Conservation (phyloP, 2,797 vertebrate genomes). For the Karalla daura region DNA sequence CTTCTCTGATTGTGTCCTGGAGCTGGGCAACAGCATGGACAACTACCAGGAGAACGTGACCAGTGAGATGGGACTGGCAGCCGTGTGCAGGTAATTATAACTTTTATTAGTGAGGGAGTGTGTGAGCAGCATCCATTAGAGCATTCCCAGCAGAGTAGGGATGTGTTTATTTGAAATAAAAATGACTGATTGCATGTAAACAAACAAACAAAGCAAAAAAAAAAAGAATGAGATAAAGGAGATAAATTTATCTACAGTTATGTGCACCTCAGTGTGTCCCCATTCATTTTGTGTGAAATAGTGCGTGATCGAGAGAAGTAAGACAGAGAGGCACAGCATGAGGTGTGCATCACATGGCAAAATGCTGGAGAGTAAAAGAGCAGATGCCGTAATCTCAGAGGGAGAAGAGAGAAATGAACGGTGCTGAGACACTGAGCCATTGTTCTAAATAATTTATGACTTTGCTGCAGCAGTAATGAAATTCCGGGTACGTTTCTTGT, state of each 20-base stretch:
- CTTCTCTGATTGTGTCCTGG: slow-evolving; percentile 84
- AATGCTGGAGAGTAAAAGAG: slow-evolving; percentile 51
- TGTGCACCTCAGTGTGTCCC: slow-evolving; percentile 7
- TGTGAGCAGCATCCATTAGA: not conserved
- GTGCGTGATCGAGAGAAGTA: slow-evolving; percentile 12
- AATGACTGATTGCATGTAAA: not conserved
- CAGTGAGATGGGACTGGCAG: slow-evolving; percentile 73
- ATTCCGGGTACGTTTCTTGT: slow-evolving; percentile 68
- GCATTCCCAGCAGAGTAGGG: not conserved
- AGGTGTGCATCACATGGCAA: slow-evolving; percentile 27
- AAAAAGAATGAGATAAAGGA: slow-evolving; percentile 2
- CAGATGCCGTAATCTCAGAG: slow-evolving; percentile 65
- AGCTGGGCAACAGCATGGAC: slow-evolving; percentile 83
- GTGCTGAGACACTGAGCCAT: slow-evolving; percentile 72
- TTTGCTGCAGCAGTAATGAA: slow-evolving; percentile 80
- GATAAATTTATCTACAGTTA: not conserved
- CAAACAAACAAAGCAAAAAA: not conserved
- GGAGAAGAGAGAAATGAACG: slow-evolving; percentile 68
- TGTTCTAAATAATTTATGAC: slow-evolving; percentile 81
- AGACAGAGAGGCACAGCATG: not conserved
- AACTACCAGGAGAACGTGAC: slow-evolving; percentile 82
- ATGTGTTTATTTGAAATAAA: not conserved
- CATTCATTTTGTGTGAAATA: slow-evolving; percentile 1
- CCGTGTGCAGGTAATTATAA: slow-evolving; percentile 79
- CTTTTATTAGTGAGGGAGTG: not conserved